Conservation (phyloP, 2,113 vertebrate genomes). For the Cacatua alba region DNA sequence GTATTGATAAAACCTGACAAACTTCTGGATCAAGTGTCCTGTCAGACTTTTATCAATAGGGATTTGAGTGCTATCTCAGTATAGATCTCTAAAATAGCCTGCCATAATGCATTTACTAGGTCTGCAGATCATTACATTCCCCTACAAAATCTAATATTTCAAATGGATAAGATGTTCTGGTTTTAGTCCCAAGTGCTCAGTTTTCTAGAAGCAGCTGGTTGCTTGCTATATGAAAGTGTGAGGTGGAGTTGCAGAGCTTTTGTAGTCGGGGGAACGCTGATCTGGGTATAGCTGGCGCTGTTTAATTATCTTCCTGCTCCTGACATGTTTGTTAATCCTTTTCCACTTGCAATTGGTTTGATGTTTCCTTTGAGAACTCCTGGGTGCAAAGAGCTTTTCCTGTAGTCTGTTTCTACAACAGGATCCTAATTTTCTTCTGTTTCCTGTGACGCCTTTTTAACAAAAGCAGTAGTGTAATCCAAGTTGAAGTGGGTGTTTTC, state of each 20-base stretch:
- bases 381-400: neutral
- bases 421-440: neutral
- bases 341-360: neutral
- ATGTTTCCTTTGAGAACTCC: neutral
- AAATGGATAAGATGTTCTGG: neutral
- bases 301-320: neutral
- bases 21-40: neutral
- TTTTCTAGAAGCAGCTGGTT: neutral
- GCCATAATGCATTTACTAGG: neutral
- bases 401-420: neutral
- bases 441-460: neutral
- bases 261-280: neutral
- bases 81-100: neutral
- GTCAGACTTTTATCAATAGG: neutral
- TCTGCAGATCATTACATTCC: neutral
- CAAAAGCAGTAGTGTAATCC: neutral
- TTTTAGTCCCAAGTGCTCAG: neutral
- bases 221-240: neutral
- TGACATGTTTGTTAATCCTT: neutral
- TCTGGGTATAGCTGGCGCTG: neutral
- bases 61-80: neutral
- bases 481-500: neutral
- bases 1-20: neutral
- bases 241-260: neutral
- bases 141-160: neutral